These are phyloP conservation scores for Montipora sp. DNA, from an alignment of 64 coral and sea anemone species.

Conservation along the genomic window DNA sequence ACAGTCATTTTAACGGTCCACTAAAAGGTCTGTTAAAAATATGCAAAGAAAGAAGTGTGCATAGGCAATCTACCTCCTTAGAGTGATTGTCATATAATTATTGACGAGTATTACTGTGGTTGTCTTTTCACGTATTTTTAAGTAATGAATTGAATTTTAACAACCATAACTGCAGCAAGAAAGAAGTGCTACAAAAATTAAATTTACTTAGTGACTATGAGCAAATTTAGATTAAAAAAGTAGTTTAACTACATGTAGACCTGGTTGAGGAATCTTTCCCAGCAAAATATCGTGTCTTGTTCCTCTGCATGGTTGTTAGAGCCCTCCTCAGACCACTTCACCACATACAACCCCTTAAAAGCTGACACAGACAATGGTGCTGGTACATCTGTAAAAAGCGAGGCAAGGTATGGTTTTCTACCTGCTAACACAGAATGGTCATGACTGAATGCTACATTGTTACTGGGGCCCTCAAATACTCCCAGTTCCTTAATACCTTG, in stretches of 20 bases:
- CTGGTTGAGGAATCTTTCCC: constrained; percentile 43
- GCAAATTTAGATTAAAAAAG: no score
- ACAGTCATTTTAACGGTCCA: no score
- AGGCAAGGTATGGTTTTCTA: neutral
- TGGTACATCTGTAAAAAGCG: constrained; percentile 27
- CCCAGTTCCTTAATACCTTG: constrained; percentile 8
- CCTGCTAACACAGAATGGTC: neutral
- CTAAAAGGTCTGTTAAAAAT: no score
- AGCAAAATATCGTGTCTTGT: constrained; percentile 42
- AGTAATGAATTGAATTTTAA: no score
- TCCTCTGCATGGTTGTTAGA: constrained; percentile 39
- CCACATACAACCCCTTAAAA: constrained; percentile 41
- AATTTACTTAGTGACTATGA: no score
- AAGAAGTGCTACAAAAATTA: no score
- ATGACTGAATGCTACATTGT: neutral
- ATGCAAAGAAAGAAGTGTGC: no score
- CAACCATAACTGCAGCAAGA: no score
- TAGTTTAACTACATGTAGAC: constrained; percentile 1
- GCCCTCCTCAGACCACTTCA: constrained; percentile 51
- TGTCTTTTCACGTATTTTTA: no score
- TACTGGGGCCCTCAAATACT: neutral
- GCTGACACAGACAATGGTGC: constrained; percentile 17
- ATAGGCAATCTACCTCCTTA: no score
- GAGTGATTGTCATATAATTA: no score
- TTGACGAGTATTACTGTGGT: no score